Evolutionary conservation across 2,113 vertebrate species (phyloP), one percentile per base, ranked within the genome.

Genomic region (Peromyscus maniculatus): DNA sequence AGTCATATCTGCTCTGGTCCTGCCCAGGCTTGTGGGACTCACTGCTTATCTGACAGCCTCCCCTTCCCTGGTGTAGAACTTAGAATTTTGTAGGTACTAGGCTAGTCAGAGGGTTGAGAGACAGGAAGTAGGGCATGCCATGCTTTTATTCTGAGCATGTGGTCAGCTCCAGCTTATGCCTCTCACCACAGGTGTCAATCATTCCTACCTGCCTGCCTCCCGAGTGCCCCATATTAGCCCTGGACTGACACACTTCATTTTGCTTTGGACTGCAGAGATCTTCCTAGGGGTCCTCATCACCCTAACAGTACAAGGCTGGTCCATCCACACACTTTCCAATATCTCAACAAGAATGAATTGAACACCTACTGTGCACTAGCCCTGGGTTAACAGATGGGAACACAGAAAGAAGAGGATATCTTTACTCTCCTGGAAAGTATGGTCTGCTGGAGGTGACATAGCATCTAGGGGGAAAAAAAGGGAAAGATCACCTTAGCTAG

Each of bases 81-180:
- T 2, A 72, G 43, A 74, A 33, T 1, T 2, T 16, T 8, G 78
- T 28, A 36, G 46, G 36, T 0, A 22, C 1, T 12, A 16, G 4
- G 43, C 22, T 4, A n/a, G 5, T 57, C 43, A 1, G 10, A 5
- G 11, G 5, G 26, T 36, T 22, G 57, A 5, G 57, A 90, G 22
- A 16, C 1, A 16, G 0, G 33, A 36, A 6, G 46, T 8, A 12
- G 55, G 33, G 15, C 6, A 16, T 12, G 49, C 2, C 0, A 33
- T 36, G 5, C 10, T n/a, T 55, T 83, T 82, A n/a, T 0, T 1
- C 15, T n/a, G 24, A 64, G n/a, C 13, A 7, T 39, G 1, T 0
- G n/a, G 26, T 62, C 15, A 4, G n/a, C 31, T n/a, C 13, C 28
- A 39, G 36, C 26, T 6, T 9, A 9, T 1, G 13, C 12, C 31